Evolutionary conservation across 2,797 vertebrate species (phyloP), one percentile per base, ranked within the genome.

Genomic region (Anguilla megastoma): DNA sequence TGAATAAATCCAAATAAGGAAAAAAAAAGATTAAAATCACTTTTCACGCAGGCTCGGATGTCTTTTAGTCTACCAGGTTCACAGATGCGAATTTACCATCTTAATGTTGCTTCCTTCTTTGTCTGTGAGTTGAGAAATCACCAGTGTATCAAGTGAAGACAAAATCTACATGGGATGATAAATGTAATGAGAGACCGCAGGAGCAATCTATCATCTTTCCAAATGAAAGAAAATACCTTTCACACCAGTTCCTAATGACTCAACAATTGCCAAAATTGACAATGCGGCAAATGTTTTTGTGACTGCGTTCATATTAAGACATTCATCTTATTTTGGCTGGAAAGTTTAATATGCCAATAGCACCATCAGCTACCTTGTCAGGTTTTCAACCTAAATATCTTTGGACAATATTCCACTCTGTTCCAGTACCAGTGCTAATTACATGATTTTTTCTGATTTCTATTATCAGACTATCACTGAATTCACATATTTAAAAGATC

Each of bases 221-320:
- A 50, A 82, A 21, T 21, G 79, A n/a, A 50, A 82, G 24, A 71
- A 52, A 88, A 92, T 91, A 90, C 89, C 88, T 89, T 56, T 27
- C 88, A 84, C 84, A 89, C 90, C 87, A 89, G 86, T 91, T 89
- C 89, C 85, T 89, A 88, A 91, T 90, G 89, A 91, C 89, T 88
- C 85, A 90, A 86, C 88, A 89, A 91, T 92, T 88, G 89, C 88
- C 89, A 89, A 86, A 87, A 85, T 52, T 71, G 85, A 90, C 88
- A 89, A 88, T 88, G 87, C 66, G 88, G 89, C 89, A 88, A 90
- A 91, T 91, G 86, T 85, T 88, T 85, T 71, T 41, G 58, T 87
- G 87, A 86, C 83, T 83, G 80, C 86, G 86, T 87, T 90, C 82
- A 90, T 66, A 84, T 79, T 10, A 87, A 87, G 85, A 8, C 89